These are phyloP conservation scores for Campoletis sonorensis DNA, from an alignment of 1,140 invertebrate species.

Conservation along the genomic window DNA sequence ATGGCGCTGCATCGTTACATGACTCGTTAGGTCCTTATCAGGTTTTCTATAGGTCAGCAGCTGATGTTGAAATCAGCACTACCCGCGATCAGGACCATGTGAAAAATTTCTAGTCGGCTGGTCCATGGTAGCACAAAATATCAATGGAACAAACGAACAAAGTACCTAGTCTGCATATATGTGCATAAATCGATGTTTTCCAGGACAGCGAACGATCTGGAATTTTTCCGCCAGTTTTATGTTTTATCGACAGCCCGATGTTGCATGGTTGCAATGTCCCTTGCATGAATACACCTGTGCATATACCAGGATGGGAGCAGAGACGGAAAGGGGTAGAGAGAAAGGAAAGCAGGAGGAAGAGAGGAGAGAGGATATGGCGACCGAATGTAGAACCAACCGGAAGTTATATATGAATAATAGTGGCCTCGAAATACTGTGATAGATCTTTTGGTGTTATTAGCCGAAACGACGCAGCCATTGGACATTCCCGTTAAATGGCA, in stretches of 20 bases:
- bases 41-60: too few relatives aligned
- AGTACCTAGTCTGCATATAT: too few relatives aligned
- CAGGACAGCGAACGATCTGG: neutral
- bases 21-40: too few relatives aligned
- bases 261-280: neutral
- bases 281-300: neutral
- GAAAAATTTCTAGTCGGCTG: too few relatives aligned
- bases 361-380: neutral
- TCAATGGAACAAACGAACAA: neutral
- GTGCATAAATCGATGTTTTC: too few relatives aligned
- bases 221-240: slow-evolving; percentile 14
- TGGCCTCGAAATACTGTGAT: neutral
- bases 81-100: too few relatives aligned
- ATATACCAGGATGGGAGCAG: neutral
- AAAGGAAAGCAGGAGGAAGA: neutral
- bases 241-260: slow-evolving; percentile 38
- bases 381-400: neutral
- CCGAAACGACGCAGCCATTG: neutral
- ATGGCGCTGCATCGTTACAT: too few relatives aligned
- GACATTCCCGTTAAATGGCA: neutral
- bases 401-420: slow-evolving; percentile 9
- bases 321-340: neutral
- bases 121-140: too few relatives aligned
- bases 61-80: too few relatives aligned
- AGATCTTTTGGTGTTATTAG: neutral